A percentile compares a stretch with the other conserved stretches of the same genome.
Evolutionary conservation across 2,113 vertebrate genomes (phyloP).

Genomic region (Thamnophis sirtalis): DNA sequence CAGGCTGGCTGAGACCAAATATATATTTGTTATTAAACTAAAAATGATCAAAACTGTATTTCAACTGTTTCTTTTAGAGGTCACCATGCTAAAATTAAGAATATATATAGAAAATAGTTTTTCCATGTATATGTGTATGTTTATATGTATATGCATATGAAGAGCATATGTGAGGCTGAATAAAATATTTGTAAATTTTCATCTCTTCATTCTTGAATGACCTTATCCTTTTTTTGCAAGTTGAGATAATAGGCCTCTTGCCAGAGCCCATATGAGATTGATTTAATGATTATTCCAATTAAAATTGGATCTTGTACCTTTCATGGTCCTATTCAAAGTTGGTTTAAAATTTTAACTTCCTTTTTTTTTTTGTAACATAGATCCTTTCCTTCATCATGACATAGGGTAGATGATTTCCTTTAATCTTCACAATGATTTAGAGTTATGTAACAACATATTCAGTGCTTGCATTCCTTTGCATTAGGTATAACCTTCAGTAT

Average conservation of each 20-base stretch:
- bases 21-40: constrained; percentile 9
- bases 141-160: too few species aligned
- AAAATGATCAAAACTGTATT: not conserved
- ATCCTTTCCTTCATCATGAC: not conserved
- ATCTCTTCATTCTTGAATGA: not conserved
- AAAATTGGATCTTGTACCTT: not conserved
- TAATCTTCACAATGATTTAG: not conserved
- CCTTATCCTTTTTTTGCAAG: not conserved
- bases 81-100: not conserved
- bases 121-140: not conserved
- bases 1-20: too few species aligned
- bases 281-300: not conserved
- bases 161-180: not conserved
- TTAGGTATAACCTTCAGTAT: not conserved
- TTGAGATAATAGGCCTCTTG: not conserved
- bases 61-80: constrained; percentile 10
- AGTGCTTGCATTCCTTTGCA: not conserved
- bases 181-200: not conserved
- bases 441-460: not conserved
- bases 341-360: not conserved
- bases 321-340: not conserved
- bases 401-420: too few species aligned
- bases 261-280: not conserved
- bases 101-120: not conserved
- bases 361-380: not conserved